Conservation (phyloP, 2,113 vertebrate genomes). For the Podiceps cristatus region DNA sequence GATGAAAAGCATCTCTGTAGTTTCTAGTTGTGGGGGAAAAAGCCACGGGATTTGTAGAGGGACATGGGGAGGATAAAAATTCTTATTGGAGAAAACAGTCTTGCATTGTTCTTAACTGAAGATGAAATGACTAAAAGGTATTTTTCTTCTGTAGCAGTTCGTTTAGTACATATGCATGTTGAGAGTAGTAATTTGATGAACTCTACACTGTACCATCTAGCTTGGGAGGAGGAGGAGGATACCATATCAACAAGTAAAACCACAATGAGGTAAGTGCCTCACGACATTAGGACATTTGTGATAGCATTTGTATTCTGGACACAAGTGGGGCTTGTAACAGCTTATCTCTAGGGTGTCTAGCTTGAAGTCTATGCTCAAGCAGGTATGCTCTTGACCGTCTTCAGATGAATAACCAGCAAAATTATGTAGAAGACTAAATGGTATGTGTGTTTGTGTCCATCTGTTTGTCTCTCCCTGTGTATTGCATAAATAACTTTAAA, state of each 20-base stretch:
- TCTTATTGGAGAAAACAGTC: background rate
- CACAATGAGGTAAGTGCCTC: background rate
- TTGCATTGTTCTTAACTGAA: background rate
- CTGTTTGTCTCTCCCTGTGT: background rate
- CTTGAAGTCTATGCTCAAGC: background rate
- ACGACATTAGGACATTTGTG: background rate
- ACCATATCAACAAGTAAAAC: background rate
- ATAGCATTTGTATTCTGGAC: background rate
- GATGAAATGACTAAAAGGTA: background rate
- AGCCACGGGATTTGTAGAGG: background rate
- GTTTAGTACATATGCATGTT: background rate
- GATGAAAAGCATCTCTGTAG: background rate
- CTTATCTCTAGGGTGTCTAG: background rate
- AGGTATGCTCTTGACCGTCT: background rate
- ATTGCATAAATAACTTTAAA: background rate
- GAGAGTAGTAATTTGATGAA: background rate
- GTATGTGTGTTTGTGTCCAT: background rate
- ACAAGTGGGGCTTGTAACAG: background rate
- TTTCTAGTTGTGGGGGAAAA: background rate
- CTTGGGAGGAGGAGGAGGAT: background rate
- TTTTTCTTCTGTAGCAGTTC: background rate
- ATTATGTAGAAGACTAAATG: background rate
- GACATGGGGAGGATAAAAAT: background rate
- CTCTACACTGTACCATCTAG: background rate
- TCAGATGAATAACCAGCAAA: background rate